Percentiles rank a stretch among this genome's conserved stretches.
Evolutionary conservation across 2,888 invertebrate species (phyloP).

Genomic region (Lasioglossum malachurum): DNA sequence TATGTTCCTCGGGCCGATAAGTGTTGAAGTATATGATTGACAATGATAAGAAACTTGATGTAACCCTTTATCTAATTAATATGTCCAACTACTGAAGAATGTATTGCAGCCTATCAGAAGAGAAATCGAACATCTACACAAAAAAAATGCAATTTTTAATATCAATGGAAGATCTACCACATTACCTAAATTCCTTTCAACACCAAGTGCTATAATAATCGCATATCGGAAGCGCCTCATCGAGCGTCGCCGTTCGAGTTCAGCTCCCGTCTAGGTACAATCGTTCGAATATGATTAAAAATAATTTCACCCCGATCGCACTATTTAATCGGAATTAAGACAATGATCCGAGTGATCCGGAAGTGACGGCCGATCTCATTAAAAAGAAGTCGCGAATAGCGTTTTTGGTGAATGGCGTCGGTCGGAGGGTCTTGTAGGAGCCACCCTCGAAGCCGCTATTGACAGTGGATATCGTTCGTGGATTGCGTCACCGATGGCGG

Average conservation of each 20-base stretch:
- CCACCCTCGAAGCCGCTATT: slow-evolving; percentile 31
- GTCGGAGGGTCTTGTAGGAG: slow-evolving; percentile 17
- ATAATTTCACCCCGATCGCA: slow-evolving; percentile 17
- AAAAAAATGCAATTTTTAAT: too few species aligned
- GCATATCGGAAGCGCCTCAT: background rate
- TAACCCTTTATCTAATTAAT: too few species aligned
- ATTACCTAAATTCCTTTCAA: background rate
- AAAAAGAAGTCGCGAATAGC: slow-evolving; percentile 25
- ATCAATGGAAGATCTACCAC: too few species aligned
- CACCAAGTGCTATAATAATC: background rate
- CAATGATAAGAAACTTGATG: too few species aligned
- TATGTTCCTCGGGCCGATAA: background rate
- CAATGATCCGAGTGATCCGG: slow-evolving; percentile 28
- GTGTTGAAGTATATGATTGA: too few species aligned
- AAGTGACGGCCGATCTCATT: slow-evolving; percentile 47
- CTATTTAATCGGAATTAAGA: slow-evolving; percentile 24
- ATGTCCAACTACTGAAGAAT: too few species aligned
- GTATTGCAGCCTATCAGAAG: too few species aligned
- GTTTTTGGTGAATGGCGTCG: slow-evolving; percentile 16
- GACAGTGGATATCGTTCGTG: slow-evolving; percentile 39
- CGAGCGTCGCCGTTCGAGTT: background rate
- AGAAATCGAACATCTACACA: too few species aligned
- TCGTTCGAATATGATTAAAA: slow-evolving; percentile 24
- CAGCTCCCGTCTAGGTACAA: background rate
- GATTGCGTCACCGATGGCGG: slow-evolving; percentile 44